These are phyloP conservation scores for Lordiphosa collinella DNA, from an alignment of 1,140 invertebrate species.

Conservation along the genomic window DNA sequence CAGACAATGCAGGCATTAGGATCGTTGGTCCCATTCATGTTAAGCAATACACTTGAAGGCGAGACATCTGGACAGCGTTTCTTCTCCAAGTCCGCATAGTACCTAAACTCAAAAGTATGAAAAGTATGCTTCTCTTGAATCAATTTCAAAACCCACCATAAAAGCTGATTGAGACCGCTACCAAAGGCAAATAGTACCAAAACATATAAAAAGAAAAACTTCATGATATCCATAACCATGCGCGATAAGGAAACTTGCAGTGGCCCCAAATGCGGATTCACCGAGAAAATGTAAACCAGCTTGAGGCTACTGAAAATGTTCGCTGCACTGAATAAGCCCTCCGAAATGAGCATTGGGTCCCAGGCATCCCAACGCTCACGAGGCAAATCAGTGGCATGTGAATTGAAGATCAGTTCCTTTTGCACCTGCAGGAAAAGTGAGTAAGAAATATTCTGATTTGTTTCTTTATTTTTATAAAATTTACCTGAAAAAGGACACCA, in stretches of 20 bases:
- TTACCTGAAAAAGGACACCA: conserved; percentile 96
- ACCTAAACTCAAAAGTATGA: conserved; percentile 86
- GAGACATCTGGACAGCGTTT: conserved; percentile 85
- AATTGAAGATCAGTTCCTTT: conserved; percentile 82
- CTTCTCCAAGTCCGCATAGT: conserved; percentile 97
- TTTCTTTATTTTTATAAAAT: background rate
- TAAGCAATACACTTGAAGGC: conserved; percentile 67
- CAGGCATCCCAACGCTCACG: conserved; percentile 96
- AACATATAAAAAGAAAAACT: conserved; percentile 97
- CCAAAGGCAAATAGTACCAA: conserved; percentile 97
- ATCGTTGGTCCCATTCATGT: conserved; percentile 83
- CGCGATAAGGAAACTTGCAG: conserved; percentile 97
- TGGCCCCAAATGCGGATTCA: conserved; percentile 98
- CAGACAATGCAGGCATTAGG: conserved; percentile 93
- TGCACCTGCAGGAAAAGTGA: conserved; percentile 81
- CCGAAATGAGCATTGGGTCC: conserved; percentile 98
- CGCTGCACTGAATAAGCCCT: conserved; percentile 97
- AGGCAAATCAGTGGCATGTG: conserved; percentile 82
- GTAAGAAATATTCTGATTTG: too few relatives aligned
- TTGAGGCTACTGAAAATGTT: conserved; percentile 99
- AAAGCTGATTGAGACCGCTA: conserved; percentile 81
- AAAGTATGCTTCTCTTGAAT: background rate
- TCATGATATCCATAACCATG: conserved; percentile 99
- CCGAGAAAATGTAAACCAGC: conserved; percentile 99
- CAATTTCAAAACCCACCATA: conserved; percentile 85